Base-by-base conservation (phyloP, 1,140 invertebrate genomes). In the Drosophila leontia region DNA sequence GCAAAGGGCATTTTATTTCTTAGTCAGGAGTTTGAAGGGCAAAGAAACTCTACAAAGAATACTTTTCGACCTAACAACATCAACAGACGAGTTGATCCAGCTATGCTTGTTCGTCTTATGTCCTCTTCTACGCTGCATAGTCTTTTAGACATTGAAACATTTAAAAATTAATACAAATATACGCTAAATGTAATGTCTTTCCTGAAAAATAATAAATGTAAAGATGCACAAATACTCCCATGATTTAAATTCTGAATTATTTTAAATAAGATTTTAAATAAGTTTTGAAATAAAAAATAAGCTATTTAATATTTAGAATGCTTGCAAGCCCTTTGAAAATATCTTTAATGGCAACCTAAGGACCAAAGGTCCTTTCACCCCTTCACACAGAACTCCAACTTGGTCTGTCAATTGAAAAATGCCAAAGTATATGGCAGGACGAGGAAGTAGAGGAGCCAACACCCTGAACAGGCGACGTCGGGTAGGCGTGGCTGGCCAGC, bases 361-460 rank as follows among this genome's bases (percentile, higher is more conserved):
- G 41, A 3, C 8, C n/a, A 42, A 8, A n/a, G 9, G 1, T 34
- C 32, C 7, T 35, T 17, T 34, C 12, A n/a, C 34, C 41, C 35
- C 32, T 9, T 32, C 23, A 3, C 15, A 9, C 2, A 11, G 39
- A 23, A 19, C 34, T 12, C 41, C 26, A 26, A 35, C 45, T 71
- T 47, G 19, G 23, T 44, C 71, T 39, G 48, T 50, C 80, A 80
- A 84, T 77, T 80, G 67, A 72, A 85, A 84, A 84, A 80, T 76
- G 81, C 45, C 77, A 84, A 84, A 77, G 64, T 72, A 75, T 70
- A 80, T 63, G 71, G 55, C 61, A 51, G 61, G 51, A 48, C 39
- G 53, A 51, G 69, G 68, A 37, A 3, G 51, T 7, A 34, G 9
- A 29, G 39, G 23, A 37, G 26, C 32, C 1, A 13, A 39, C 53